These are phyloP conservation scores for Megaceryle torquata DNA, from an alignment of 2,113 vertebrate species.

Conservation along the genomic window DNA sequence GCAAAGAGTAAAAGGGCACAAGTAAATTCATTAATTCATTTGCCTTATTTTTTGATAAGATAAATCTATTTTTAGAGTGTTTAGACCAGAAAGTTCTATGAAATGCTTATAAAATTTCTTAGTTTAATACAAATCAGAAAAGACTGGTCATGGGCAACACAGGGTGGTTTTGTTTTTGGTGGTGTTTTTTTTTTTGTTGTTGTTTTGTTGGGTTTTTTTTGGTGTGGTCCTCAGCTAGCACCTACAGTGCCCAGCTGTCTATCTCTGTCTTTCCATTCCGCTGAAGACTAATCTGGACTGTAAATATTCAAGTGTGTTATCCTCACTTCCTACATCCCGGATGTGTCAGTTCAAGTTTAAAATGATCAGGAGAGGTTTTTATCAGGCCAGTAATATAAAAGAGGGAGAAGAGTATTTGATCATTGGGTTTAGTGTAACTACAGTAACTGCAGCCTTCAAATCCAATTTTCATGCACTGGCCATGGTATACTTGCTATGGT, in stretches of 20 bases:
- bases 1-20: conserved; percentile 52
- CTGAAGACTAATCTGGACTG: neutral
- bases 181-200: too few species aligned
- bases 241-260: neutral
- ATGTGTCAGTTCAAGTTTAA: conserved; percentile 51
- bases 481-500: neutral
- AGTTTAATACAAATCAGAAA: neutral
- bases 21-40: neutral
- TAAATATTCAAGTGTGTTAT: conserved; percentile 24
- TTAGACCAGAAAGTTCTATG: neutral
- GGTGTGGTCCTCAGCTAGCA: neutral
- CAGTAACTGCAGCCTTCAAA: conserved; percentile 62
- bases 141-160: neutral
- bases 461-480: conserved; percentile 58
- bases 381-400: conserved; percentile 41
- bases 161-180: neutral
- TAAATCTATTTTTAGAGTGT: conserved; percentile 48
- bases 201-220: neutral
- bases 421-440: conserved; percentile 52
- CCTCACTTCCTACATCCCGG: conserved; percentile 32
- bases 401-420: conserved; percentile 44
- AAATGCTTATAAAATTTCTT: conserved; percentile 39
- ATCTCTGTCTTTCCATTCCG: neutral
- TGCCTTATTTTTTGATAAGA: neutral
- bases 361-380: conserved; percentile 37